Base-by-base conservation (phyloP, 1,140 invertebrate genomes). In the Drosophila ananassae region DNA sequence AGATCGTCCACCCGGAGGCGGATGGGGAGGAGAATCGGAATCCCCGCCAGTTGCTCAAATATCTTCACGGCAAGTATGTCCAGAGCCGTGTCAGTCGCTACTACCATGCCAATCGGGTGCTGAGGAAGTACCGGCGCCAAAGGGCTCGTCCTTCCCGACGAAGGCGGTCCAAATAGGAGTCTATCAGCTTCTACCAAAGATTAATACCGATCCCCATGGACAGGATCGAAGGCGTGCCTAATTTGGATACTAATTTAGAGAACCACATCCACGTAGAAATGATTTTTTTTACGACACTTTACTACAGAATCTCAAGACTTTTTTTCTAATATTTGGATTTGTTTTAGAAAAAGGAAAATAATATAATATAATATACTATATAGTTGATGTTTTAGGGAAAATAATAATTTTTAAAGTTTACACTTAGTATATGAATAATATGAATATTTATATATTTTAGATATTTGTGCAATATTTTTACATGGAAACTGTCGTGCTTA, bases 281-380 rank as follows among this genome's bases (percentile, higher is more conserved):
- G 25, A 32, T 32, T 37, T 2, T 6, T 32, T 37, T 37, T 37
- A 59, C 66, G 22, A 66, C 67, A 76, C 51, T 89, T 73, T 6
- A 89, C 48, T 44, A 44, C 64, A 82, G 83, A 87, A 87, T 87
- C 83, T 87, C 83, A 83, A 87, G 83, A 87, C 83, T 87, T 87
- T 58, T 77, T 79, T 82, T 73, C 60, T 60, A 50, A 41, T 21
- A n/a, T 69, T 69, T 67, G 44, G 46, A 69, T 69, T 69, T 50
- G 22, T 47, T 47, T 66, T 48, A 67, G 62, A 37, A 72, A 59
- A 48, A 21, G 47, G 55, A 30, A 72, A 47, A 62, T 55, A 55
- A 62, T 55, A 55, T 67, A 47, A 34, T 48, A 44, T 32, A 13
- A 13, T 51, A 30, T 4, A 28, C 9, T 28, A 46, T n/a, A 60